phyloP scores from a whole-genome alignment of 2,797 vertebrate genomes.

The Helicolenus hilgendorfi region DNA sequence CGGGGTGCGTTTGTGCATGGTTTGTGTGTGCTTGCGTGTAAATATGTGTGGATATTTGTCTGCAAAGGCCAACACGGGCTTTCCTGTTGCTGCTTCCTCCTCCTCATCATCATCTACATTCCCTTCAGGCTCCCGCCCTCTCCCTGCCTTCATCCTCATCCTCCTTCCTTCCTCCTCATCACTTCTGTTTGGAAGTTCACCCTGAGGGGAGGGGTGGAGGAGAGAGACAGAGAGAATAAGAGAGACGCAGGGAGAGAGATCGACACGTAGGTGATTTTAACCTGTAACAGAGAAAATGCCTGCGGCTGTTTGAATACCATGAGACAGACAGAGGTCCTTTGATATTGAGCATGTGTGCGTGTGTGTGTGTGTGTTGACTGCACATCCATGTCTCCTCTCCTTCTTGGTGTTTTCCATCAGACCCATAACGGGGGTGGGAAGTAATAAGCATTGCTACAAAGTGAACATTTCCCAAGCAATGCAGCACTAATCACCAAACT shows the following conservation, averaged over 20 bases:
- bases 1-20: slow-evolving; percentile 46
- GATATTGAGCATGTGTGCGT: slow-evolving; percentile 45
- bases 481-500: slow-evolving; percentile 51
- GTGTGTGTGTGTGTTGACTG: slow-evolving; percentile 28
- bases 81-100: slow-evolving; percentile 42
- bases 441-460: slow-evolving; percentile 63
- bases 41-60: slow-evolving; percentile 56
- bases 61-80: slow-evolving; percentile 50
- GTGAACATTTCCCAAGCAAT: slow-evolving; percentile 54
- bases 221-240: neutral
- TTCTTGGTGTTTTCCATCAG: slow-evolving; percentile 47
- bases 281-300: slow-evolving; percentile 65
- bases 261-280: slow-evolving; percentile 51
- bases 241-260: neutral
- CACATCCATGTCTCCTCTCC: slow-evolving; percentile 33
- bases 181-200: slow-evolving; percentile 54
- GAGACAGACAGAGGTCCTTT: slow-evolving; percentile 62
- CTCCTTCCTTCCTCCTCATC: slow-evolving; percentile 51
- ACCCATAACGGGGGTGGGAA: slow-evolving; percentile 43
- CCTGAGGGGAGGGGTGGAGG: slow-evolving; percentile 40
- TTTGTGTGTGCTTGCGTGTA: slow-evolving; percentile 26
- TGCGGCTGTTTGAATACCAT: slow-evolving; percentile 61
- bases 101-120: slow-evolving; percentile 40
- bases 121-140: slow-evolving; percentile 37
- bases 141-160: slow-evolving; percentile 47